These are phyloP conservation scores for Hypercompe scribonia DNA, from an alignment of 2,888 invertebrate species.

Conservation along the genomic window DNA sequence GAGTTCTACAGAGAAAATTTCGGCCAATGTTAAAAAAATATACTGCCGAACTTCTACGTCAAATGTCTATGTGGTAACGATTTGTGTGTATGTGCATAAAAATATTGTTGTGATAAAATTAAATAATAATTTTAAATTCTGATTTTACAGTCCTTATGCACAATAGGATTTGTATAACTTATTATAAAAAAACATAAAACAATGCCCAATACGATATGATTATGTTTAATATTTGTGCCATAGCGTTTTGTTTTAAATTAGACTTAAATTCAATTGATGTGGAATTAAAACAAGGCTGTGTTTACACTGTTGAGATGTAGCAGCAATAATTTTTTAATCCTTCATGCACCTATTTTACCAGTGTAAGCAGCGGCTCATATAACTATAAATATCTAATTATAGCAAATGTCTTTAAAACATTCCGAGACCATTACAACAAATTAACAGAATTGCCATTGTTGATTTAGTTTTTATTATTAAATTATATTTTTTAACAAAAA, in stretches of 20 bases:
- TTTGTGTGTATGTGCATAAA: no score
- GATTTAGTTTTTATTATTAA: constrained; percentile 74
- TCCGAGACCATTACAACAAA: constrained; percentile 55
- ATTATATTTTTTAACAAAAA: constrained; percentile 70
- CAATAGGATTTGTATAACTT: not conserved
- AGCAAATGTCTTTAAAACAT: constrained; percentile 69
- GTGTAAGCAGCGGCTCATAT: constrained; percentile 20
- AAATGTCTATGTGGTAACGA: no score
- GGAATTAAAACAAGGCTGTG: constrained; percentile 19
- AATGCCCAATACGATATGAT: constrained; percentile 24
- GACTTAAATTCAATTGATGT: constrained; percentile 24
- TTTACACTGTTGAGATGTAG: constrained; percentile 9
- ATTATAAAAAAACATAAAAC: not conserved
- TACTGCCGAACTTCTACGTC: no score
- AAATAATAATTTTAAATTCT: not conserved
- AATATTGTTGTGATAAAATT: constrained; percentile 3
- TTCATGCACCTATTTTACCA: not conserved
- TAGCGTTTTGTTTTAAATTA: constrained; percentile 31
- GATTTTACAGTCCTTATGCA: not conserved
- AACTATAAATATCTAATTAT: constrained; percentile 53
- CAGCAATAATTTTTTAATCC: not conserved
- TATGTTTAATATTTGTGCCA: constrained; percentile 41
- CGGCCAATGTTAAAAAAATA: no score
- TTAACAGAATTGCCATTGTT: constrained; percentile 78
- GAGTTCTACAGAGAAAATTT: no score